phyloP scores from a whole-genome alignment of 1,140 invertebrate species.

The Hyposmocoma kahamanoa region DNA sequence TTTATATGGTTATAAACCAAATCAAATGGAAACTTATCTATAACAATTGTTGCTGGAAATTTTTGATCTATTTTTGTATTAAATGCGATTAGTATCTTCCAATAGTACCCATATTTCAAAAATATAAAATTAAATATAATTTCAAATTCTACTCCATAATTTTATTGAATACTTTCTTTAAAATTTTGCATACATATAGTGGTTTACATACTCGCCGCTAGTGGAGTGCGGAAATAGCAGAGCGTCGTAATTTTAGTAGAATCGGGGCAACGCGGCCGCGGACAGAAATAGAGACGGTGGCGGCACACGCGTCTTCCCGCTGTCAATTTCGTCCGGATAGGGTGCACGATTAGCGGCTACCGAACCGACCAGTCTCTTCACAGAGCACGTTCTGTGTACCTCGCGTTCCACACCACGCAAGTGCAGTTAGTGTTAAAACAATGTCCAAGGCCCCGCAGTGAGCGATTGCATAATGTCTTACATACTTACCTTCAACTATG shows the following conservation, averaged over 20 bases:
- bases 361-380: slow-evolving; percentile 16
- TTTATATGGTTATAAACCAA: too few relatives aligned
- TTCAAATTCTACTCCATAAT: too few relatives aligned
- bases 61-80: too few relatives aligned
- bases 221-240: slow-evolving; percentile 67
- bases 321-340: slow-evolving; percentile 69
- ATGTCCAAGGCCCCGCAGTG: slow-evolving; percentile 20
- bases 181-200: too few relatives aligned
- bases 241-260: slow-evolving; percentile 70
- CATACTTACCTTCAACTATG: not conserved
- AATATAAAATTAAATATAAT: too few relatives aligned
- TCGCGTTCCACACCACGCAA: slow-evolving; percentile 8
- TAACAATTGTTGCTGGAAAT: too few relatives aligned
- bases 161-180: too few relatives aligned
- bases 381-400: slow-evolving; percentile 7
- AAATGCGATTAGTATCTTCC: too few relatives aligned
- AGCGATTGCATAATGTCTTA: slow-evolving; percentile 33
- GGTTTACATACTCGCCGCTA: too few relatives aligned
- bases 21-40: too few relatives aligned
- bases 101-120: too few relatives aligned
- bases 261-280: slow-evolving; percentile 69
- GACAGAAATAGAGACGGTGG: slow-evolving; percentile 61
- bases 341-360: slow-evolving; percentile 54
- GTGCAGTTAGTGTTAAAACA: not conserved
- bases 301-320: slow-evolving; percentile 58